Evolutionary conservation across 2,113 vertebrate genomes (phyloP), one percentile per base, ranked within the genome.

Genomic region (Aphyosemion australe): DNA sequence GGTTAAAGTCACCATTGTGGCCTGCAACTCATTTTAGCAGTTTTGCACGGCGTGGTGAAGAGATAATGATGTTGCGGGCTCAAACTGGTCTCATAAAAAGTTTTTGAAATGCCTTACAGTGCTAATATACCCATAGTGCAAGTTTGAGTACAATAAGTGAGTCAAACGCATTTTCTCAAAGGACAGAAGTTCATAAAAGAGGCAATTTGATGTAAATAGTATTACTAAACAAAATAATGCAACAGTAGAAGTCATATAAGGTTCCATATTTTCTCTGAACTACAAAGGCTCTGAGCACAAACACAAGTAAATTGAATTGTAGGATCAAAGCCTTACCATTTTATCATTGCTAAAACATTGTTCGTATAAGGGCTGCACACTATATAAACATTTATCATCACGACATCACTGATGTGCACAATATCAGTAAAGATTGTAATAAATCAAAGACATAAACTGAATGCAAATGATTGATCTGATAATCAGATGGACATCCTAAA

Each of bases 51-150:
- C 75, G 45, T 72, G 60, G 76, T 83, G 77, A 82, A 84, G 54
- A 67, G 72, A 84, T 80, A 78, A 80, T 79, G 72, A 82, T 74
- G 66, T 59, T 82, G 78, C 73, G 71, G 63, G 45, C 61, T 79
- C 49, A 58, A 55, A 61, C 55, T 46, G 54, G 37, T 63, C 70
- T 67, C 9, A 26, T 51, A 21, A 37, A 34, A 54, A 54, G n/a
- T 6, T 9, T n/a, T 11, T n/a, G 16, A 34, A 34, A 34, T 11
- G 6, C 9, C 31, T n/a, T 54, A n/a, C 4, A 54, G 10, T 54
- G 3, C 32, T 37, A 54, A 18, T 54, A 5, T 5, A 18, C 8
- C 16, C 15, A 18, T 2, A 18, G 52, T 10, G 21, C 51, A 54
- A 16, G 9, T 48, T 1, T 15, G 16, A 3, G n/a, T 19, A 2